Evolutionary conservation across 2,797 vertebrate species (phyloP).

Genomic region (Bufotes viridis): DNA sequence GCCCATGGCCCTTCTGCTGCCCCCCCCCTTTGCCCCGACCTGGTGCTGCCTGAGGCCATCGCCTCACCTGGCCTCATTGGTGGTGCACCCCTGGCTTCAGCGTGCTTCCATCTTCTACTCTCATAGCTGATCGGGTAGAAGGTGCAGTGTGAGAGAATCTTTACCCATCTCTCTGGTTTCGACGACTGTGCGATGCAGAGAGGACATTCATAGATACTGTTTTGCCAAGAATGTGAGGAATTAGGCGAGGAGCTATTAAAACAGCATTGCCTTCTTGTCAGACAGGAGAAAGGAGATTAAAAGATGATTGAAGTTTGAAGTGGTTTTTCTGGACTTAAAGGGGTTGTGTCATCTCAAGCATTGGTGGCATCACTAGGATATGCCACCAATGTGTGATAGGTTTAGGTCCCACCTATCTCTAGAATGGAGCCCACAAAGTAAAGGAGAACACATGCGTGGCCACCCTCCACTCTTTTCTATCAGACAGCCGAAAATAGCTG

Average conservation of each 20-base stretch:
- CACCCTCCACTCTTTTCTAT: too few relatives aligned
- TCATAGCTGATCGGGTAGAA: not conserved
- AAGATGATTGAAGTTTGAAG: not conserved
- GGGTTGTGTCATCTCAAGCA: too few relatives aligned
- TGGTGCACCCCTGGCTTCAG: not conserved
- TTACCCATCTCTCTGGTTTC: not conserved
- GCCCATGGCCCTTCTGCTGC: too few relatives aligned
- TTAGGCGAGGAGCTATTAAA: not conserved
- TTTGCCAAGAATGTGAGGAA: conserved; percentile 12
- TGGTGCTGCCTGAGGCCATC: not conserved
- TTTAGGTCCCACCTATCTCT: too few relatives aligned
- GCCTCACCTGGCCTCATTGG: not conserved
- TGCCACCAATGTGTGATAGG: too few relatives aligned
- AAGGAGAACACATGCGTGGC: too few relatives aligned
- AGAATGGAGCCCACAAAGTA: too few relatives aligned
- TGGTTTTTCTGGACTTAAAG: not conserved
- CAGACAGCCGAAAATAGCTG: too few relatives aligned
- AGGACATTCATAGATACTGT: not conserved
- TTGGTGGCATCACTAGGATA: too few relatives aligned
- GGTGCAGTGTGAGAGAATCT: not conserved
- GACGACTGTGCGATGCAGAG: not conserved
- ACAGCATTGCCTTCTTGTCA: not conserved
- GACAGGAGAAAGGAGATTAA: not conserved
- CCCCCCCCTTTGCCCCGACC: too few relatives aligned
- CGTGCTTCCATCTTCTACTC: not conserved